These are phyloP conservation scores for Melanotaenia nigrans DNA, from an alignment of 2,797 vertebrate genomes.

Conservation along the genomic window DNA sequence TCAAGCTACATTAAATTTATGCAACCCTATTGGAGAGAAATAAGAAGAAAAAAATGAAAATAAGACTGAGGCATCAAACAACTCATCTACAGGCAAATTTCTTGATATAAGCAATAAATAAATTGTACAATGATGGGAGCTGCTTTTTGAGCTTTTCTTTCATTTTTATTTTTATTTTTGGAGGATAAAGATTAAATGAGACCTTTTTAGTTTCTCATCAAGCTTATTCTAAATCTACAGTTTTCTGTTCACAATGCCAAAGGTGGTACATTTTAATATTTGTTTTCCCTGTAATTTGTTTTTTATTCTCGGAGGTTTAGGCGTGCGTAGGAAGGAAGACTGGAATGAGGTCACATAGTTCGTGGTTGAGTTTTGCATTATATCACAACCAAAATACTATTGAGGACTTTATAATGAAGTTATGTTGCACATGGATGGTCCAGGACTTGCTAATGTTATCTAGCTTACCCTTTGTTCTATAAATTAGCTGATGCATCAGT, in stretches of 20 bases:
- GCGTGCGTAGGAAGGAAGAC: neutral
- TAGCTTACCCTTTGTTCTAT: neutral
- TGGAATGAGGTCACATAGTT: neutral
- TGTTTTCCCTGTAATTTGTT: neutral
- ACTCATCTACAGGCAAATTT: neutral
- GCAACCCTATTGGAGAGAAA: neutral
- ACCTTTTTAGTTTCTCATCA: neutral
- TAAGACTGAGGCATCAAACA: neutral
- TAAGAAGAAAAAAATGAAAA: neutral
- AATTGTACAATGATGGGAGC: no score
- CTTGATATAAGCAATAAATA: neutral
- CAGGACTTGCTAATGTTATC: neutral
- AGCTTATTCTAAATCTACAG: neutral
- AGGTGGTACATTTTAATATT: neutral
- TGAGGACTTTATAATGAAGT: neutral
- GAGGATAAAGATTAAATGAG: neutral
- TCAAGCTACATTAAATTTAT: neutral
- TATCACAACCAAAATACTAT: neutral
- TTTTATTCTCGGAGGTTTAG: neutral
- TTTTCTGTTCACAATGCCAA: neutral
- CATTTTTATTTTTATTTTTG: no score
- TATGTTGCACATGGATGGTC: neutral
- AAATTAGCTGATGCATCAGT: neutral
- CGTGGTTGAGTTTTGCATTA: neutral
- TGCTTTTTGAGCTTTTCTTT: constrained; percentile 1